phyloP scores from a whole-genome alignment of 2,888 invertebrate species.

The Aethes cnicana region DNA sequence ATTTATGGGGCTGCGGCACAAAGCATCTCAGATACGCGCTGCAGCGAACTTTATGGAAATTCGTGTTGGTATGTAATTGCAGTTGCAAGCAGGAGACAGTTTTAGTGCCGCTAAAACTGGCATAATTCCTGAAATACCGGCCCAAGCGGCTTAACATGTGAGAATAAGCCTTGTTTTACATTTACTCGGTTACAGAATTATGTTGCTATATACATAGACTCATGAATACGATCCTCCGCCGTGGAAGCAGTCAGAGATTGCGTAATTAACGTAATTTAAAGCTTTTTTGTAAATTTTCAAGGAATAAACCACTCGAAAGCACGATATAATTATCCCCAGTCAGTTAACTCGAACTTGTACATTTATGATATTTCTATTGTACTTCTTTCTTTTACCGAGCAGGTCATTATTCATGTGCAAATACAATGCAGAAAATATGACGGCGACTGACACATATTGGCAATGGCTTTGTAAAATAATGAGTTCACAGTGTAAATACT shows the following conservation, averaged over 20 bases:
- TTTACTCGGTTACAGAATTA: too few species aligned
- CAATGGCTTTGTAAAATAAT: conserved; percentile 1
- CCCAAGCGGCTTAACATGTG: conserved; percentile 12
- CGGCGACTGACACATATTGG: neutral
- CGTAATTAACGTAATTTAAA: too few species aligned
- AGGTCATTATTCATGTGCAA: neutral
- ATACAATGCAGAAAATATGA: neutral
- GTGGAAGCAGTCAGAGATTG: too few species aligned
- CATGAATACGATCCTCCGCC: too few species aligned
- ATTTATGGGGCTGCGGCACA: conserved; percentile 16
- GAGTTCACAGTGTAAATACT: neutral
- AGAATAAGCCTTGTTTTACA: conserved; percentile 1
- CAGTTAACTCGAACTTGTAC: too few species aligned
- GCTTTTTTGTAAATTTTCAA: too few species aligned
- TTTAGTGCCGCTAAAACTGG: conserved; percentile 21
- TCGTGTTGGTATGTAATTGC: conserved; percentile 25
- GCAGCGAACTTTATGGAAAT: conserved; percentile 17
- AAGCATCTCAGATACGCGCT: conserved; percentile 7
- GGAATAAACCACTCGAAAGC: too few species aligned
- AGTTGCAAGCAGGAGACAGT: conserved; percentile 23
- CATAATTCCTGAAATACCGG: conserved; percentile 22
- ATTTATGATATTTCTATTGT: too few species aligned
- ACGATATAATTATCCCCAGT: too few species aligned
- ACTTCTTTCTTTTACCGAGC: too few species aligned
- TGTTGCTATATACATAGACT: too few species aligned